phyloP scores from a whole-genome alignment of 2,888 invertebrate species.

The Brenthis ino region DNA sequence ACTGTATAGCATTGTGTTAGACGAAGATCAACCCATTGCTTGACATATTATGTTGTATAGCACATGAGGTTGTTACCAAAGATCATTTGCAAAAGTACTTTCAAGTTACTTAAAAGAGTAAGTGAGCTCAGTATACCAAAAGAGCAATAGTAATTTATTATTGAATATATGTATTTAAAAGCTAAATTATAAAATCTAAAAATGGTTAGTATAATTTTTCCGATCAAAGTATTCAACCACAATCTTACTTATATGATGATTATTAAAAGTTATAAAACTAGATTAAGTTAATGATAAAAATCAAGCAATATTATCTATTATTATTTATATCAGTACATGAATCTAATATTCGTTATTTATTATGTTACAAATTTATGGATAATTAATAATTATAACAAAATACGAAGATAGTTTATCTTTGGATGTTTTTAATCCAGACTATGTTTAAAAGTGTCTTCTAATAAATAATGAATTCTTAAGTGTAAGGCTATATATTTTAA shows the following conservation, averaged over 20 bases:
- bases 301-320: slow-evolving; percentile 11
- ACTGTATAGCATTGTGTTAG: slow-evolving; percentile 62
- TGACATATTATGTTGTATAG: slow-evolving; percentile 51
- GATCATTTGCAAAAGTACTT: slow-evolving; percentile 43
- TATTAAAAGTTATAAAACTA: not conserved
- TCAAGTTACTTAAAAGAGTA: slow-evolving; percentile 20
- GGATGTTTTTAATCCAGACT: no score
- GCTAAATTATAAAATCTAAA: slow-evolving; percentile 6
- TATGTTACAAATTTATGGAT: no score
- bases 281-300: slow-evolving; percentile 2
- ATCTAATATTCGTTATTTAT: not conserved
- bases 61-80: slow-evolving; percentile 63
- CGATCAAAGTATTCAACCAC: not conserved
- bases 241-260: not conserved
- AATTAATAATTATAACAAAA: no score
- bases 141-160: slow-evolving; percentile 17
- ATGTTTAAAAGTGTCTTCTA: no score
- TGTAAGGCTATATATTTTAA: no score
- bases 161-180: slow-evolving; percentile 1
- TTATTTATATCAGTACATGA: slow-evolving; percentile 7
- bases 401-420: no score
- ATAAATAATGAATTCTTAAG: no score
- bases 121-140: slow-evolving; percentile 18
- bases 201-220: slow-evolving; percentile 1
- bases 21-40: slow-evolving; percentile 50